Evolutionary conservation across 2,113 vertebrate genomes (phyloP), one percentile per base, ranked within the genome.

Genomic region (Cnemophilus loriae): DNA sequence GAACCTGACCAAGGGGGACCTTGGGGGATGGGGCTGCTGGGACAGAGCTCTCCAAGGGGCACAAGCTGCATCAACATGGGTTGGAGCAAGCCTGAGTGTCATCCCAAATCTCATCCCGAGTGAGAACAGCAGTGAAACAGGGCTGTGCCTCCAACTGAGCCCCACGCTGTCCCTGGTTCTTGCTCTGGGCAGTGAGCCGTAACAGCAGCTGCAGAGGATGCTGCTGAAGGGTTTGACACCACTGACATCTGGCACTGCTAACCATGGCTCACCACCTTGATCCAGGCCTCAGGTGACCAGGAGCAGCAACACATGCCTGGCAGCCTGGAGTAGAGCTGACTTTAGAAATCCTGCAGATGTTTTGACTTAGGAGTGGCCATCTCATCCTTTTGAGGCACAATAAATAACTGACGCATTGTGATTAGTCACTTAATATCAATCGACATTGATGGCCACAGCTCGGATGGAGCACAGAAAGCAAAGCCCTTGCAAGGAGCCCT

Each of bases 141-240:
- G 3, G 4, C 68, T 33, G 35, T 52, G 56, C 80, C 76, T 73
- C 49, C 85, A 35, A 0, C 7, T 4, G 47, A 56, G 47, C 52
- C 57, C 55, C 28, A 24, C 1, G 7, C 1, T 3, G 39, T 46
- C n/a, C 46, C 56, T 2, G 5, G 22, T 19, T 19, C 59, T 76
- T 0, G 0, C 13, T 78, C n/a, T 27, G 64, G 46, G 37, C 10
- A 1, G n/a, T 1, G 7, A 80, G 35, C 37, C 2, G 0, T 10
- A 28, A 33, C 46, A 68, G 57, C 55, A 60, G 10, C 61, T 22
- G 35, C 4, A 0, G 6, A 71, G 49, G 70, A 23, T 71, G 41
- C n/a, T 80, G 28, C 80, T 53, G 64, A 28, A 22, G 32, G 35
- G 23, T 67, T 35, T 82, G 60, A 64, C 16, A 20, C 33, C 4